These are phyloP conservation scores for Chionis minor DNA, from an alignment of 2,113 vertebrate genomes.

Conservation along the genomic window DNA sequence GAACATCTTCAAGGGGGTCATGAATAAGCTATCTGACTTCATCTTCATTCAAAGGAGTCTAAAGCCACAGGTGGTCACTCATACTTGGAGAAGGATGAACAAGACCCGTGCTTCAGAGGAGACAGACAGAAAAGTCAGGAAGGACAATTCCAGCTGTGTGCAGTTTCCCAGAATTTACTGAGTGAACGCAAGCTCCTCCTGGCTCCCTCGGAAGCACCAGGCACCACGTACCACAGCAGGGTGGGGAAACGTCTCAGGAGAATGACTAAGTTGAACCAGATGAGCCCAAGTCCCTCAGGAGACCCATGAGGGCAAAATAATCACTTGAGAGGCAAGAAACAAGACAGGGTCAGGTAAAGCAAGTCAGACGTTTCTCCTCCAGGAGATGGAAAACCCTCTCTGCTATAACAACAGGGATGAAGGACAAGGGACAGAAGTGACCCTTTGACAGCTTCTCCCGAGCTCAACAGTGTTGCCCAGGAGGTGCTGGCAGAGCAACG, in stretches of 20 bases:
- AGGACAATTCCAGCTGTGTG: not conserved
- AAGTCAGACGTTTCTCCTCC: not conserved
- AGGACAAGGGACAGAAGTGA: rapidly evolving
- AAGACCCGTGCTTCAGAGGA: not conserved
- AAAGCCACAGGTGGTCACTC: not conserved
- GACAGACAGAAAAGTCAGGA: not conserved
- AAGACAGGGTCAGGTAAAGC: not conserved
- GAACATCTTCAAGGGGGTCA: not conserved
- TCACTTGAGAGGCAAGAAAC: not conserved
- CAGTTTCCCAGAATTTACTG: not conserved
- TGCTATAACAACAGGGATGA: not conserved
- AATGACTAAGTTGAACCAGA: not conserved
- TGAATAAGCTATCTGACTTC: not conserved
- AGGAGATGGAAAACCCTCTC: not conserved
- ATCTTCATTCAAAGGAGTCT: not conserved
- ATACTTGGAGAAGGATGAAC: not conserved
- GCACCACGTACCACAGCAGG: not conserved
- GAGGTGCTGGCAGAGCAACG: rapidly evolving
- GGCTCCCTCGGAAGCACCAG: not conserved
- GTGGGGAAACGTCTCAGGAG: rapidly evolving
- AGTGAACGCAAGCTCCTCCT: not conserved
- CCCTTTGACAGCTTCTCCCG: not conserved
- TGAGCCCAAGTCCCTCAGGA: not conserved
- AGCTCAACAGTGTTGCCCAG: rapidly evolving
- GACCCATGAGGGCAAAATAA: not conserved